phyloP scores from a whole-genome alignment of 1,140 invertebrate genomes.

The Andricus grossulariae region DNA sequence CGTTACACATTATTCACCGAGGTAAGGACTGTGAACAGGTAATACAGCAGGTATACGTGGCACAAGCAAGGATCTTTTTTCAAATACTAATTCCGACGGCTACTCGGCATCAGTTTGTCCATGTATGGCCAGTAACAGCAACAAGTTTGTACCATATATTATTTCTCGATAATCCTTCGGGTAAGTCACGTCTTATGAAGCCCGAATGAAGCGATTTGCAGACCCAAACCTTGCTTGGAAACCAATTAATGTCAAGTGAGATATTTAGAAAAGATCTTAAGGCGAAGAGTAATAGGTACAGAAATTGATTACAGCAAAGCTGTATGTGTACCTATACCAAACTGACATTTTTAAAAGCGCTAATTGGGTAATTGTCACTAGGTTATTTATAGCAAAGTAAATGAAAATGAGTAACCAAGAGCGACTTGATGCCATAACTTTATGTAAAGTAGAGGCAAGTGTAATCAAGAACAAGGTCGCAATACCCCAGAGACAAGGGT shows the following conservation, averaged over 20 bases:
- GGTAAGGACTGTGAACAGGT: constrained; percentile 4
- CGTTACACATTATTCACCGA: background rate
- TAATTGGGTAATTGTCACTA: constrained; percentile 3
- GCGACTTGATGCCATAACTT: background rate
- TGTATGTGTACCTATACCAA: no score
- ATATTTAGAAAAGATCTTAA: no score
- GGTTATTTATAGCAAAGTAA: constrained; percentile 9
- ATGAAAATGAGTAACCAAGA: background rate
- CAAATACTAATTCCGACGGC: constrained; percentile 29
- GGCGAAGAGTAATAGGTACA: background rate
- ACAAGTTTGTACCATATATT: constrained; percentile 24
- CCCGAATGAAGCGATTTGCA: constrained; percentile 12
- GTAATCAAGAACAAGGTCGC: constrained; percentile 1
- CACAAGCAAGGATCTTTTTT: constrained; percentile 6
- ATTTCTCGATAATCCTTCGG: constrained; percentile 30
- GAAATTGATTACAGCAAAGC: background rate
- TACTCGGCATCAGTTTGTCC: constrained; percentile 22
- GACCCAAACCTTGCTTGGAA: background rate
- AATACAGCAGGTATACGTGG: background rate
- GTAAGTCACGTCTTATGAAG: constrained; percentile 10
- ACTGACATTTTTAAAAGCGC: background rate
- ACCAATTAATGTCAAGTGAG: background rate
- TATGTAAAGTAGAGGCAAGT: background rate
- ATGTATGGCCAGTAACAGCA: constrained; percentile 14
- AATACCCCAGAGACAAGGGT: background rate